Conservation (phyloP, 2,113 vertebrate species). For the Dendrocopos noguchii region DNA sequence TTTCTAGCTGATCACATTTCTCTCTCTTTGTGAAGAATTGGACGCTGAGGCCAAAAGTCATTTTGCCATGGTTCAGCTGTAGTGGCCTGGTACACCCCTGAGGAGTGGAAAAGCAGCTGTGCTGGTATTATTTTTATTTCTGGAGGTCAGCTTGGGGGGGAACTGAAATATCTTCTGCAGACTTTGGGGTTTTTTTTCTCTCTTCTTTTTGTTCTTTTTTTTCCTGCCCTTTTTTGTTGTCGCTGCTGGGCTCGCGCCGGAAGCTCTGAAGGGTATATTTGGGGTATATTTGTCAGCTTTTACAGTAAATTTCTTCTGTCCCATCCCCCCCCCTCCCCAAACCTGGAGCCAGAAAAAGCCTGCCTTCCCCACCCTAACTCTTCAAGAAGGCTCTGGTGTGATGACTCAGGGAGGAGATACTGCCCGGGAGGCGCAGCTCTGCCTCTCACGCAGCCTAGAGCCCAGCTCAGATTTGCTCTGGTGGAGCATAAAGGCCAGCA, state of each 20-base stretch:
- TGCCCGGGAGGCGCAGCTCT: neutral
- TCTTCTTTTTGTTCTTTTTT: conserved; percentile 9
- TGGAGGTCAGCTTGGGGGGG: conserved; percentile 65
- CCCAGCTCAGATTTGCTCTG: neutral
- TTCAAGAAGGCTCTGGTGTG: neutral
- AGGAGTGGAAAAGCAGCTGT: conserved; percentile 64
- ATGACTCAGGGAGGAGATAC: neutral
- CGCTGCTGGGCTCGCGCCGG: conserved; percentile 68
- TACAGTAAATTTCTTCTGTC: conserved; percentile 63
- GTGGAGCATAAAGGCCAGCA: neutral
- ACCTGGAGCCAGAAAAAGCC: conserved; percentile 54
- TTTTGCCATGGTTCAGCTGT: neutral
- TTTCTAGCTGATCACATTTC: rapidly evolving
- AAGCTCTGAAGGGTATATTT: conserved; percentile 38
- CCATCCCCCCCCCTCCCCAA: conserved; percentile 16
- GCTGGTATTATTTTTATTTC: conserved; percentile 73
- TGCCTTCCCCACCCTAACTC: conserved; percentile 47
- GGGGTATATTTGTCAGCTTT: conserved; percentile 68
- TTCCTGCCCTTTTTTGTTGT: conserved; percentile 18
- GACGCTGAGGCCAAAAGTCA: neutral
- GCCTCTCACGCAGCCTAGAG: neutral
- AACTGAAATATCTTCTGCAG: conserved; percentile 74
- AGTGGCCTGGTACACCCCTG: neutral
- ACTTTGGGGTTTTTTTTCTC: conserved; percentile 27
- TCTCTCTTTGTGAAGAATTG: neutral